Evolutionary conservation across 2,113 vertebrate genomes (phyloP).

Genomic region (Proterorhinus semilunaris): DNA sequence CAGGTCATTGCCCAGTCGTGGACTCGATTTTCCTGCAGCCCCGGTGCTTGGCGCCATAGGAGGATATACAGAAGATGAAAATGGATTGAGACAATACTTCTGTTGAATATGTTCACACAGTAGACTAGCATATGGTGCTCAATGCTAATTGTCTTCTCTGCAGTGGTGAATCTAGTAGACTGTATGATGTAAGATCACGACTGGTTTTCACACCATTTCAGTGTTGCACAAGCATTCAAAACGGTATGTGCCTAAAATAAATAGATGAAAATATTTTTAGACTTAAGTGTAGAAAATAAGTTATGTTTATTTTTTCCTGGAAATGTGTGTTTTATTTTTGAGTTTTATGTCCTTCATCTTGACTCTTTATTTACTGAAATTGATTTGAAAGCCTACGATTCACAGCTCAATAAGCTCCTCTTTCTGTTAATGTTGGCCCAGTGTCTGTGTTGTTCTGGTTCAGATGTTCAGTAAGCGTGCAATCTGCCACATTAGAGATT

Average conservation of each 20-base stretch:
- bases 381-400: conserved; percentile 47
- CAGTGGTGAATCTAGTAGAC: conserved; percentile 37
- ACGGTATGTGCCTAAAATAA: conserved; percentile 65
- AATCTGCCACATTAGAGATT: conserved; percentile 59
- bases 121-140: conserved; percentile 11
- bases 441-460: conserved; percentile 47
- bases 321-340: conserved; percentile 4
- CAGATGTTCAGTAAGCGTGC: conserved; percentile 45
- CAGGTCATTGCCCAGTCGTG: conserved; percentile 54
- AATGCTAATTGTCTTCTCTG: conserved; percentile 14
- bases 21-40: conserved; percentile 47
- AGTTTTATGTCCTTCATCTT: conserved; percentile 16
- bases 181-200: conserved; percentile 15
- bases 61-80: conserved; percentile 36
- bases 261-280: conserved; percentile 54
- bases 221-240: conserved; percentile 52
- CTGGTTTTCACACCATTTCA: conserved; percentile 25
- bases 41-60: conserved; percentile 34
- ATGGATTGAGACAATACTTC: conserved; percentile 52
- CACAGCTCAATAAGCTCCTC: conserved; percentile 49
- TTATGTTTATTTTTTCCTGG: not conserved
- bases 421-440: conserved; percentile 47
- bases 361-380: conserved; percentile 24
- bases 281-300: conserved; percentile 34
- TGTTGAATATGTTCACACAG: conserved; percentile 42